A percentile compares a stretch with the other conserved stretches of the same genome.
Conservation (phyloP, 2,888 invertebrate genomes). For the Hymenopus coronatus region DNA sequence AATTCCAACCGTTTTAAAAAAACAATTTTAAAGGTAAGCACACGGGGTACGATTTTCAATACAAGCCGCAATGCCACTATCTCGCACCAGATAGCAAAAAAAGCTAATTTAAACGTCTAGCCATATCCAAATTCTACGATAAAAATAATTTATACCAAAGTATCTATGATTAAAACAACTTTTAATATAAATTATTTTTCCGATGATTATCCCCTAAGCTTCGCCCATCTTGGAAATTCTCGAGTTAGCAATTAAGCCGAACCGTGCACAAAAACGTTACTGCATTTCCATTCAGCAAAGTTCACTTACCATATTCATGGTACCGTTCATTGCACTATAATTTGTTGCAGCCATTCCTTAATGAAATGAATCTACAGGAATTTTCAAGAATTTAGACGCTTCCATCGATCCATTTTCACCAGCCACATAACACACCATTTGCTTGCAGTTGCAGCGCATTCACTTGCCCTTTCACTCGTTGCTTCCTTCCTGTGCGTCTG, state of each 20-base stretch:
- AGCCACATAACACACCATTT: background rate
- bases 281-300: background rate
- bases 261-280: background rate
- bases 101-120: too few relatives aligned
- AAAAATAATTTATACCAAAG: too few relatives aligned
- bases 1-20: too few relatives aligned
- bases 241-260: background rate
- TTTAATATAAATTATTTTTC: background rate
- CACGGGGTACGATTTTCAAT: too few relatives aligned
- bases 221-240: conserved; percentile 1
- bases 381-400: conserved; percentile 5
- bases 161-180: too few relatives aligned
- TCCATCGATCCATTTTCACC: conserved; percentile 15
- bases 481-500: background rate
- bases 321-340: conserved; percentile 43
- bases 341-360: conserved; percentile 23
- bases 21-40: too few relatives aligned
- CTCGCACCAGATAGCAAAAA: too few relatives aligned
- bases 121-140: too few relatives aligned
- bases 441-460: background rate
- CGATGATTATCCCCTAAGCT: background rate
- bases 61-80: too few relatives aligned
- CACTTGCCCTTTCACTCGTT: background rate
- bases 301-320: conserved; percentile 44
- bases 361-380: background rate